Percentiles rank a stretch among this genome's conserved stretches.
Conservation (phyloP, 53 echinoderm and acorn worm genomes). For the Holothuria scabra region DNA sequence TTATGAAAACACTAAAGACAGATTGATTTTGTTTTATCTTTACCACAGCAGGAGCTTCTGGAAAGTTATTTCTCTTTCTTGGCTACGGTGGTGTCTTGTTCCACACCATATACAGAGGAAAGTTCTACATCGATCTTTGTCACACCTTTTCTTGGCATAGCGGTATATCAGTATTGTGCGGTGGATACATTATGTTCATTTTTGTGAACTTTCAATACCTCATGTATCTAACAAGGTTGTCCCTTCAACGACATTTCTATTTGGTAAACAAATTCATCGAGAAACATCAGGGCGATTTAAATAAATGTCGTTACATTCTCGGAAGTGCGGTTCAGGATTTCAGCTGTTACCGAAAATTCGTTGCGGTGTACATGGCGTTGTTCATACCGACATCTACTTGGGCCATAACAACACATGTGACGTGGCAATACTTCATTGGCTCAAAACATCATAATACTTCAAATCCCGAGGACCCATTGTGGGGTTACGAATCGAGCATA, state of each 20-base stretch:
- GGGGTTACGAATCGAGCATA: neutral
- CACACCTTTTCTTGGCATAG: neutral
- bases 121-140: neutral
- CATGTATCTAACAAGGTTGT: slow-evolving; percentile 24
- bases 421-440: slow-evolving; percentile 10
- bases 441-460: too few species aligned
- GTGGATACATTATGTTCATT: slow-evolving; percentile 12
- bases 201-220: neutral
- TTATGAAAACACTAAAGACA: too few species aligned
- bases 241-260: slow-evolving; percentile 33
- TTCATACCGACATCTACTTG: slow-evolving; percentile 2
- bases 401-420: neutral
- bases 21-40: neutral
- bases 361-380: neutral
- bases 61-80: neutral
- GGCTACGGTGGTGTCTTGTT: neutral
- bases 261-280: slow-evolving; percentile 6
- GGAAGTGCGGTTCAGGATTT: slow-evolving; percentile 33
- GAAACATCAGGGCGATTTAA: slow-evolving; percentile 10
- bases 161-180: slow-evolving; percentile 19
- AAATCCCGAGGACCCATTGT: too few species aligned
- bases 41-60: neutral
- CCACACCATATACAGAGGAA: neutral
- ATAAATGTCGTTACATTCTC: slow-evolving; percentile 12
- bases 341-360: slow-evolving; percentile 29